These are phyloP conservation scores for Bradysia coprophila DNA, from an alignment of 1,140 invertebrate species.

Conservation along the genomic window DNA sequence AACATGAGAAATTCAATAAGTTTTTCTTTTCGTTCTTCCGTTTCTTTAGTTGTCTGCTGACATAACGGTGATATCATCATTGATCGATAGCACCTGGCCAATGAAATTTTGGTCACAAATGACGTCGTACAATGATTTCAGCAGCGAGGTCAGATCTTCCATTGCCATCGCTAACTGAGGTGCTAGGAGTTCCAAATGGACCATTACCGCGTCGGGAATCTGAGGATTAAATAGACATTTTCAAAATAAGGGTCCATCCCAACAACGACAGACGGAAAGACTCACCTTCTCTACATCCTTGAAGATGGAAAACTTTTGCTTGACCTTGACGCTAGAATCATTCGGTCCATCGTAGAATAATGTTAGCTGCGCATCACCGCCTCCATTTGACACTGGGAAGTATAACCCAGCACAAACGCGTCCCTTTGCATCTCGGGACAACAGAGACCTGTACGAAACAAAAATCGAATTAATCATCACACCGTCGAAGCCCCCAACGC, in stretches of 20 bases:
- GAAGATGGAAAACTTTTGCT: slow-evolving; percentile 49
- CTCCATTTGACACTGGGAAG: slow-evolving; percentile 44
- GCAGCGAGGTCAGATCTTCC: slow-evolving; percentile 36
- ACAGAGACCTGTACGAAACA: slow-evolving; percentile 49
- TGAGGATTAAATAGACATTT: slow-evolving; percentile 12
- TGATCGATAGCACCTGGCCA: slow-evolving; percentile 47
- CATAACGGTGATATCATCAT: slow-evolving; percentile 49
- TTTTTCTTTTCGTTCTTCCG: too few species aligned
- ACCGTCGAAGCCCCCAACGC: too few species aligned
- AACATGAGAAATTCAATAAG: too few species aligned
- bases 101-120: slow-evolving; percentile 54
- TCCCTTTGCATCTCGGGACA: slow-evolving; percentile 62
- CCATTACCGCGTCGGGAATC: slow-evolving; percentile 36
- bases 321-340: slow-evolving; percentile 29
- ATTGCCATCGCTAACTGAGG: slow-evolving; percentile 45
- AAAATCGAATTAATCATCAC: too few species aligned
- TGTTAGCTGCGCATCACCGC: slow-evolving; percentile 43
- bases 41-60: slow-evolving; percentile 60
- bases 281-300: slow-evolving; percentile 37
- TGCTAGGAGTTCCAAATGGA: slow-evolving; percentile 44
- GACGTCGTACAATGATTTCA: slow-evolving; percentile 42
- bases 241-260: neutral
- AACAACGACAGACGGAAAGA: neutral
- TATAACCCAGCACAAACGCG: slow-evolving; percentile 65
- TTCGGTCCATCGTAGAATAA: slow-evolving; percentile 62